Evolutionary conservation across 2,888 invertebrate genomes (phyloP), one percentile per base, ranked within the genome.

Genomic region (Latheticus oryzae): DNA sequence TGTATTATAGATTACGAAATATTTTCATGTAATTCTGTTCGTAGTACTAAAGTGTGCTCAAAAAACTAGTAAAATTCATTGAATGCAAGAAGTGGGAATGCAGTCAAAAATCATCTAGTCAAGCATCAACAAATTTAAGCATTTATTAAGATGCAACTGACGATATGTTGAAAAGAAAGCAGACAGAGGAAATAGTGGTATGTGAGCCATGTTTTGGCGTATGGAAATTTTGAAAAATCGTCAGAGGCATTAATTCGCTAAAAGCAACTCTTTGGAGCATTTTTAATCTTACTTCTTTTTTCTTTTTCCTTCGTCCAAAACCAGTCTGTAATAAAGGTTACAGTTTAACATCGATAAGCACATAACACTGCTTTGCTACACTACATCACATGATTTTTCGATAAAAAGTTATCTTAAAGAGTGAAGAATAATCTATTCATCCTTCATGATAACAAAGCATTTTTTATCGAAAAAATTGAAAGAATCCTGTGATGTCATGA

Each of bases 291-390:
- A 93, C 93, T 92, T 93, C 93, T 93, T 93, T 93, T 91, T 93
- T 93, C 90, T 92, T 93, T 92, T 92, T 93, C 92, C 91, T 91
- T 89, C 93, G 91, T 90, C 93, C 93, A 91, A 90, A 91, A 89
- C 87, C 88, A 85, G 86, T 88, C 89, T 89, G 89, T 84, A 89
- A 89, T 87, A 78, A 79, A 79, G 78, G 77, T 77, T 73, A 74
- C 64, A 75, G 68, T 79, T 78, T 78, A 79, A 78, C 78, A 79
- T 78, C 72, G 75, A 75, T 73, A 78, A 78, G 78, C 79, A 76
- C 70, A 73, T 58, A 72, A 73, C 66, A 71, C 63, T 67, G 72
- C 72, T 64, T 69, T 62, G 62, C 68, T 69, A 71, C 64, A 68
- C 68, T 70, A 71, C 70, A 55, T 66, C 61, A 68, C 60, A 63